Conservation (phyloP, 2,113 vertebrate genomes). For the Myanophis thanlyinensis region DNA sequence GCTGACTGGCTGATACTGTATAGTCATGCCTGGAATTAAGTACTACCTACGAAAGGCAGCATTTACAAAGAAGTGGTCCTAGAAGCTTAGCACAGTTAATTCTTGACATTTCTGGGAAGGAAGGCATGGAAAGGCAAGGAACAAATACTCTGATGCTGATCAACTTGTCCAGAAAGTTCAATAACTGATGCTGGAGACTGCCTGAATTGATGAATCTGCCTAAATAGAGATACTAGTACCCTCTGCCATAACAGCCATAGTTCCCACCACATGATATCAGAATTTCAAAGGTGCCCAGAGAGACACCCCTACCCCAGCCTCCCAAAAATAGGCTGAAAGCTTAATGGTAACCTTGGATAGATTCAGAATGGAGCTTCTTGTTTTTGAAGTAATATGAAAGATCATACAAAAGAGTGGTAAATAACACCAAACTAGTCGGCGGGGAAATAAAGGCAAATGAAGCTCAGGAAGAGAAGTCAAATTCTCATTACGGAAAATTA, state of each 20-base stretch:
- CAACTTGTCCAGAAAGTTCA: background rate
- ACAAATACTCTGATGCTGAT: accelerated
- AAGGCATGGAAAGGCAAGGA: background rate
- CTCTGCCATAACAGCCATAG: background rate
- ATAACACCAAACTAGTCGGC: background rate
- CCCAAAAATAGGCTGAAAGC: background rate
- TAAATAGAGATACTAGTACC: constrained; percentile 30
- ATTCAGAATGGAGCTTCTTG: background rate
- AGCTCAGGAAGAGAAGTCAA: background rate
- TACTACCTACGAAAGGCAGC: background rate
- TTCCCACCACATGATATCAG: background rate
- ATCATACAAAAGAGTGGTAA: background rate
- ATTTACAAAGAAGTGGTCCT: constrained; percentile 8
- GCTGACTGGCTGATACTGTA: constrained; percentile 8
- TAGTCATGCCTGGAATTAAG: constrained; percentile 17
- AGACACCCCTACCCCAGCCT: background rate
- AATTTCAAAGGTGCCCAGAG: background rate
- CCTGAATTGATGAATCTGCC: constrained; percentile 47
- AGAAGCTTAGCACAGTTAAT: background rate
- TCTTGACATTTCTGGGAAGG: background rate
- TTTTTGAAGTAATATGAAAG: background rate
- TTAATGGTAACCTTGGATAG: background rate
- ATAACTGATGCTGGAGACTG: constrained; percentile 30
- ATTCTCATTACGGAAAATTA: background rate
- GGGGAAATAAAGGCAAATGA: background rate